These are phyloP conservation scores for Neodiprion pinetum DNA, from an alignment of 1,140 invertebrate genomes.

Conservation along the genomic window DNA sequence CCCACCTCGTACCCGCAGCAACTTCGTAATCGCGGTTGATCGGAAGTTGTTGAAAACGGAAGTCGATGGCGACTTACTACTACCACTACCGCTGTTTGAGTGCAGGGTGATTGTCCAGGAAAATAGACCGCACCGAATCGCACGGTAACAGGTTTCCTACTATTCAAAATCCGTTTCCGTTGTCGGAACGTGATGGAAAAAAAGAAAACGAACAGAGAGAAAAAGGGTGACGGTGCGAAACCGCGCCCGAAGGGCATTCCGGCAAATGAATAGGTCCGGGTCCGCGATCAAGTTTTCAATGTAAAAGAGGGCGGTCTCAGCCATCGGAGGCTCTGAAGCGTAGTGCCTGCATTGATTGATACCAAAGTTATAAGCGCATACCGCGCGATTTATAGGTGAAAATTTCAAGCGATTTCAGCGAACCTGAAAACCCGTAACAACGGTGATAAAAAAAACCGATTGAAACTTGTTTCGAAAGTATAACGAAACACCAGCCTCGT, in stretches of 20 bases:
- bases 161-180: background rate
- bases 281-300: too few species aligned
- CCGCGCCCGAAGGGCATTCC: background rate
- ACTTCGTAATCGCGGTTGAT: background rate
- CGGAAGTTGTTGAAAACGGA: background rate
- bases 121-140: background rate
- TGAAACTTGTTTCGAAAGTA: too few species aligned
- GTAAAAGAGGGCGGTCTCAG: too few species aligned
- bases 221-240: background rate
- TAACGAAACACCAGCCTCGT: too few species aligned
- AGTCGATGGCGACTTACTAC: background rate
- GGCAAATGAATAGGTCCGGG: background rate
- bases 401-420: too few species aligned
- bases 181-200: background rate
- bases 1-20: too few species aligned
- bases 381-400: too few species aligned
- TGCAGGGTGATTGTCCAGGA: background rate
- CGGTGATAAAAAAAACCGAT: too few species aligned
- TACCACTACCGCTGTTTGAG: background rate
- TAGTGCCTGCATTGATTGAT: too few species aligned
- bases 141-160: background rate
- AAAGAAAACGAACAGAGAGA: background rate
- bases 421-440: too few species aligned
- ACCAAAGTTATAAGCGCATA: too few species aligned
- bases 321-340: too few species aligned